phyloP scores from a whole-genome alignment of 92 coral and sea anemone genomes.

The Isaurus tuberculatus region DNA sequence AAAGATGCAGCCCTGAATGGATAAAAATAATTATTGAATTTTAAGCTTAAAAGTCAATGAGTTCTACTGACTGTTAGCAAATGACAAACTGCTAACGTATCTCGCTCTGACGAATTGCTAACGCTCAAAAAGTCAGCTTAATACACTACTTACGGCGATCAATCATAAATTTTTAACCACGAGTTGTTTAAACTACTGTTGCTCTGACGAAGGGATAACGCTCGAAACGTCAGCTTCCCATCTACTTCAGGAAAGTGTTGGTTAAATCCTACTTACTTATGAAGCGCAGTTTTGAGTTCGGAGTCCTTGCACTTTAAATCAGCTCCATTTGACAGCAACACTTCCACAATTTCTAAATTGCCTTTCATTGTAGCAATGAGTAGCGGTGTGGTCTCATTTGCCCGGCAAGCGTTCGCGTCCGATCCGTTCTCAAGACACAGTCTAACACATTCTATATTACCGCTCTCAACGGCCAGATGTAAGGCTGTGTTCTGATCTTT shows the following conservation, averaged over 20 bases:
- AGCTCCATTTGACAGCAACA: slow-evolving; percentile 60
- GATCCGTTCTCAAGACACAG: slow-evolving; percentile 56
- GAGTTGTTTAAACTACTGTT: too few relatives aligned
- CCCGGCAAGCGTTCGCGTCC: slow-evolving; percentile 54
- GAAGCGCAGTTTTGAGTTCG: slow-evolving; percentile 65
- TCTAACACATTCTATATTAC: slow-evolving; percentile 54
- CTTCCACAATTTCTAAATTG: slow-evolving; percentile 59
- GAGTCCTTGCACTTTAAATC: slow-evolving; percentile 56
- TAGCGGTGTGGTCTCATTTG: slow-evolving; percentile 65
- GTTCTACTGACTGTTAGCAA: too few relatives aligned
- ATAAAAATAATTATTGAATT: neutral
- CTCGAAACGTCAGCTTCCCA: too few relatives aligned
- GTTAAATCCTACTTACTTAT: slow-evolving; percentile 71
- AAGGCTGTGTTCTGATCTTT: slow-evolving; percentile 64
- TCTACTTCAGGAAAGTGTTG: too few relatives aligned
- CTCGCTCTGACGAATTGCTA: too few relatives aligned
- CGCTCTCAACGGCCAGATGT: slow-evolving; percentile 64
- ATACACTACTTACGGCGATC: too few relatives aligned
- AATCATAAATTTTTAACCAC: too few relatives aligned
- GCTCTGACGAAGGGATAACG: too few relatives aligned
- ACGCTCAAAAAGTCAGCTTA: too few relatives aligned
- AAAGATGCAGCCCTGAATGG: slow-evolving; percentile 37
- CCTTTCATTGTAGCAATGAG: slow-evolving; percentile 81
- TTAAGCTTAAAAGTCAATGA: too few relatives aligned
- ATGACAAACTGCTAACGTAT: too few relatives aligned